phyloP scores from a whole-genome alignment of 2,888 invertebrate species.

The Craniophora ligustri region DNA sequence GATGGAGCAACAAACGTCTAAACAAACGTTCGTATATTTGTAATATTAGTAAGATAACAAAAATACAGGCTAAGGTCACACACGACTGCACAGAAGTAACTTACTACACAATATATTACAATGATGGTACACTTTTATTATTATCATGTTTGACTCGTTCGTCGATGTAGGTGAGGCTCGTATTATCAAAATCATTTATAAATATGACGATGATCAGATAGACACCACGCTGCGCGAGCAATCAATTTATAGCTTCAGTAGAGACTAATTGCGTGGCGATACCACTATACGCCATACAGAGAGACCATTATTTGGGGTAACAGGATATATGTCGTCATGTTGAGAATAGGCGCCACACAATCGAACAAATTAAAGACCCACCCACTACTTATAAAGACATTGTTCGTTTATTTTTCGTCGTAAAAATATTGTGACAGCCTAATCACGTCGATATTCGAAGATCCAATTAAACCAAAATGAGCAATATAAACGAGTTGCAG shows the following conservation, averaged over 20 bases:
- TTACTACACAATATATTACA: conserved; percentile 25
- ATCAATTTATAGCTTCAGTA: conserved; percentile 80
- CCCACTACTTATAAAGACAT: conserved; percentile 27
- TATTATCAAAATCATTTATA: conserved; percentile 72
- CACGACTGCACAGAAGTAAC: conserved; percentile 39
- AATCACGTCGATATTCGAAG: conserved; percentile 25
- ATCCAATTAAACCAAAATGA: conserved; percentile 23
- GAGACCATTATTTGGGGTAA: conserved; percentile 56
- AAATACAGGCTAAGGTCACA: too few relatives aligned
- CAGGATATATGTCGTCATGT: conserved; percentile 16
- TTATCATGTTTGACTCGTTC: conserved; percentile 40
- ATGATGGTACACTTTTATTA: conserved; percentile 41
- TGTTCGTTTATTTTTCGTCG: conserved; percentile 20
- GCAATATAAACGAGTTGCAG: conserved; percentile 17
- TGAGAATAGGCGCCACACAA: conserved; percentile 21
- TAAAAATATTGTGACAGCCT: conserved; percentile 32
- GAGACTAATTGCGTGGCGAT: conserved; percentile 77
- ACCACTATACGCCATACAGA: conserved; percentile 61
- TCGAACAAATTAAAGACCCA: conserved; percentile 23
- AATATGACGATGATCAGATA: conserved; percentile 72
- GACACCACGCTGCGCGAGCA: conserved; percentile 78
- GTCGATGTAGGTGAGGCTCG: conserved; percentile 52
- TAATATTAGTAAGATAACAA: too few relatives aligned
- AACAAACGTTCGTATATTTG: too few relatives aligned
- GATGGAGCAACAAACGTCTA: too few relatives aligned